Conservation (phyloP, 2,888 invertebrate species). For the Octodonta nipae region DNA sequence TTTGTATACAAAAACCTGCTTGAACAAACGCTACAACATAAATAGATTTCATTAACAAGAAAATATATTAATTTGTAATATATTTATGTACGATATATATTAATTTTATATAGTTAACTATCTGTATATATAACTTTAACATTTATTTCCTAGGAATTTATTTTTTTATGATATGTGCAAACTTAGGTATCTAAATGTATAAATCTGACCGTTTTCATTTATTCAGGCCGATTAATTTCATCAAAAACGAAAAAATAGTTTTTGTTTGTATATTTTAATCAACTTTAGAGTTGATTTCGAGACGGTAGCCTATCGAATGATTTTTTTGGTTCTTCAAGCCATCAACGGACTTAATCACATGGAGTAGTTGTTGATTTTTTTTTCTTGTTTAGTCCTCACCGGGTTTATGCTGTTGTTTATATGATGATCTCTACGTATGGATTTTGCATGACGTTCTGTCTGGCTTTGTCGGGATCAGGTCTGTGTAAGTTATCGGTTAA, state of each 20-base stretch:
- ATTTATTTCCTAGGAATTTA: no score
- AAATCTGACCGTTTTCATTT: no score
- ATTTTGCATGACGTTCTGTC: conserved; percentile 27
- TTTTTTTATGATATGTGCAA: conserved; percentile 17
- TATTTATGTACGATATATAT: conserved; percentile 18
- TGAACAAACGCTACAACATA: conserved; percentile 4
- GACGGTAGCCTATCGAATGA: no score
- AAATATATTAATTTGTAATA: conserved; percentile 27
- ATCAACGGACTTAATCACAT: no score
- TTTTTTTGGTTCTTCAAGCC: no score
- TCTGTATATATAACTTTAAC: no score
- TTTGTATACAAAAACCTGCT: conserved; percentile 5
- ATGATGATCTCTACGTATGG: conserved; percentile 33
- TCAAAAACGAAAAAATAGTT: no score
- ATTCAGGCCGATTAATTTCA: no score
- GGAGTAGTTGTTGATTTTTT: no score
- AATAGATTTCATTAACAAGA: background rate
- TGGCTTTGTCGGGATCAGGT: conserved; percentile 25
- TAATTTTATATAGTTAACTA: background rate
- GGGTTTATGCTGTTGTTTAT: conserved; percentile 14
- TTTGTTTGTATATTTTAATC: no score
- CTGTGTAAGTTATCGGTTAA: conserved; percentile 25
- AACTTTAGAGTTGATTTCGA: no score
- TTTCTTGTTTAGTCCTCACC: no score
- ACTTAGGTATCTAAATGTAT: conserved; percentile 3